A percentile compares a stretch with the other conserved stretches of the same genome.
These are phyloP conservation scores for Sinocyclocheilus rhinocerous DNA, from an alignment of 2,113 vertebrate species.

Conservation along the genomic window DNA sequence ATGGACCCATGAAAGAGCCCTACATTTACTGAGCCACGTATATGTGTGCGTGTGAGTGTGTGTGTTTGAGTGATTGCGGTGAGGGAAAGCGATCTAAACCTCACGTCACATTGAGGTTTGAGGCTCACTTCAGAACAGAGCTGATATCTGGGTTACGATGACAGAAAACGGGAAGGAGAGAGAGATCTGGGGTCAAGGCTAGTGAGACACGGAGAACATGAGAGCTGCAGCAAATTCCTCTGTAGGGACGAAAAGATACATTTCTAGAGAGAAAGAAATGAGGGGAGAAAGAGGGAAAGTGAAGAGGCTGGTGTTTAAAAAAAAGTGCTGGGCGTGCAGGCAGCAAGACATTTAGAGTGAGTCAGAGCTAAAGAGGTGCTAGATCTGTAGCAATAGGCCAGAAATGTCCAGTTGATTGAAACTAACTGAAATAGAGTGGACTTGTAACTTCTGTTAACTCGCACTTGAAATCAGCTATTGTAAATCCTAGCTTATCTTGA, in stretches of 20 bases:
- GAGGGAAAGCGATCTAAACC: conserved; percentile 13
- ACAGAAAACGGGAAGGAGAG: conserved; percentile 26
- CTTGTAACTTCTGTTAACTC: background rate
- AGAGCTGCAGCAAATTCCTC: conserved; percentile 20
- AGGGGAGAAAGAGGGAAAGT: background rate
- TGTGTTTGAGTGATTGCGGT: conserved; percentile 27
- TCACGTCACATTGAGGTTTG: conserved; percentile 38
- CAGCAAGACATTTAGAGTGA: background rate
- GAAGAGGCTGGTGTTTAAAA: background rate
- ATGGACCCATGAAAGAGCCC: conserved; percentile 21
- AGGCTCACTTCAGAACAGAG: conserved; percentile 23
- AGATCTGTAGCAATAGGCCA: background rate
- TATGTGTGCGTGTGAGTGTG: background rate
- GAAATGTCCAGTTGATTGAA: background rate
- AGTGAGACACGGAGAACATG: conserved; percentile 18
- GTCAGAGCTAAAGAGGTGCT: background rate
- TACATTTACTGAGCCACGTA: conserved; percentile 32
- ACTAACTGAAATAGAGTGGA: background rate
- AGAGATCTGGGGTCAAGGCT: conserved; percentile 14
- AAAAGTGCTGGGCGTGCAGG: background rate
- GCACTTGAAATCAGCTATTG: background rate
- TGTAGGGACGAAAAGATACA: conserved; percentile 11
- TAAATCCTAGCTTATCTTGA: background rate
- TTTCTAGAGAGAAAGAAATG: conserved; percentile 22
- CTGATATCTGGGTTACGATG: conserved; percentile 47